Conservation (phyloP, 2,113 vertebrate genomes). For the Otolemur garnettii region DNA sequence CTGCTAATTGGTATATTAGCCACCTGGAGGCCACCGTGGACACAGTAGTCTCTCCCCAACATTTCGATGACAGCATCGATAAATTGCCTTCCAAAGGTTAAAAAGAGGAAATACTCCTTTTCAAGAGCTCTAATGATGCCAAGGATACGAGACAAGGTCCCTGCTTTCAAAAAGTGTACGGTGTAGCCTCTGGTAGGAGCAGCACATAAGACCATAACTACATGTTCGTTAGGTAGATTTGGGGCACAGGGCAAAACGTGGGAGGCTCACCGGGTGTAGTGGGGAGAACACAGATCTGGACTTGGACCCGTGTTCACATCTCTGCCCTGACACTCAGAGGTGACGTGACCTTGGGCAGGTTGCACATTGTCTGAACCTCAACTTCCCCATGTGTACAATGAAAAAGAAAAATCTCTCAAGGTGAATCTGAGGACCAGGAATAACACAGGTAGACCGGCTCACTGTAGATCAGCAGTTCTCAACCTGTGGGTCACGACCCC, state of each 20-base stretch:
- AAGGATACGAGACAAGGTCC: not conserved
- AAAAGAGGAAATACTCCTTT: not conserved
- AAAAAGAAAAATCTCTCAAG: not conserved
- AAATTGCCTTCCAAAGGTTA: not conserved
- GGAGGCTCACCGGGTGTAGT: not conserved
- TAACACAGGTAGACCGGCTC: not conserved
- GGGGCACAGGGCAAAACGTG: not conserved
- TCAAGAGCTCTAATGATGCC: not conserved
- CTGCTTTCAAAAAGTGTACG: not conserved
- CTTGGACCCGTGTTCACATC: not conserved
- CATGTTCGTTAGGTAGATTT: accelerated
- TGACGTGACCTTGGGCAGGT: not conserved
- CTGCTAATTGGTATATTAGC: not conserved
- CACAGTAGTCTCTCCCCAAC: not conserved
- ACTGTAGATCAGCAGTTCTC: not conserved
- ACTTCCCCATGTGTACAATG: not conserved
- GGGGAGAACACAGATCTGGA: not conserved
- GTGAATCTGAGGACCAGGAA: not conserved
- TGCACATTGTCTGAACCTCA: not conserved
- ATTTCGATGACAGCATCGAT: not conserved
- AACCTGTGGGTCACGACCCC: too few species aligned
- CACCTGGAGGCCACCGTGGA: not conserved
- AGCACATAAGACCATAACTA: not conserved
- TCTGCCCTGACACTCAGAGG: not conserved
- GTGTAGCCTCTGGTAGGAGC: not conserved